Base-by-base conservation (phyloP, 2,797 vertebrate species). In the Clarias laeviceps region DNA sequence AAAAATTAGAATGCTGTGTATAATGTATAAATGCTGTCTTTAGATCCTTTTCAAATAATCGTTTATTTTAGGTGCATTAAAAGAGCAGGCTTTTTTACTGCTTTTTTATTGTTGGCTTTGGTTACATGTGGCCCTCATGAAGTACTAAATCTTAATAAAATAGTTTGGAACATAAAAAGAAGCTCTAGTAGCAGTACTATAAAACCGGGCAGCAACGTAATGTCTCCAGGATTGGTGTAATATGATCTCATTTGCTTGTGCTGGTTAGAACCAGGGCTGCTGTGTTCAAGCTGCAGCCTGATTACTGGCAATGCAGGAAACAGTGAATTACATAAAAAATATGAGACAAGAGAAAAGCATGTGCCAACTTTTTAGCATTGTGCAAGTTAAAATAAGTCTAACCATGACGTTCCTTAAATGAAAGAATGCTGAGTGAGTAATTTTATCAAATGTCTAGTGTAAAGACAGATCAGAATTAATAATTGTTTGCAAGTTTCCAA, bases 291-390 rank as follows among this genome's bases (percentile, higher is more conserved):
- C 78, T 29, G 37, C 40, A 80, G 78, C 37, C 37, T 29, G 37
- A 50, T 29, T 37, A 50, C 3, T 20, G 61, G 37, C 61, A 45
- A 29, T 34, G 37, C 61, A 45, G 17, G 45, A 80, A n/a, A 50
- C 61, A 50, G 78, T 45, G 61, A 27, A 50, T 78, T 8, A 78
- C 32, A 78, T n/a, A 24, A 24, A 56, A 56, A 37, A 24, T 59
- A 34, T 24, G 29, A 78, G 56, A 78, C 76, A 61, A 78, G 56
- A 78, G 20, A 78, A 77, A 59, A 37, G 73, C 50, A 6, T 78
- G 56, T 78, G 32, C 32, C 54, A 32, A 34, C 54, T 78, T 61
- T 32, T 79, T 8, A 62, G n/a, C 12, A 62, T 59, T 77, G 29
- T 59, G 54, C 57, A 64, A 5, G 34, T 3, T 80, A 34, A 50